Evolutionary conservation across 37 sponge, comb jelly and placozoan species (phyloP), one percentile per base, ranked within the genome.

Genomic region (Dysidea cf. avara): DNA sequence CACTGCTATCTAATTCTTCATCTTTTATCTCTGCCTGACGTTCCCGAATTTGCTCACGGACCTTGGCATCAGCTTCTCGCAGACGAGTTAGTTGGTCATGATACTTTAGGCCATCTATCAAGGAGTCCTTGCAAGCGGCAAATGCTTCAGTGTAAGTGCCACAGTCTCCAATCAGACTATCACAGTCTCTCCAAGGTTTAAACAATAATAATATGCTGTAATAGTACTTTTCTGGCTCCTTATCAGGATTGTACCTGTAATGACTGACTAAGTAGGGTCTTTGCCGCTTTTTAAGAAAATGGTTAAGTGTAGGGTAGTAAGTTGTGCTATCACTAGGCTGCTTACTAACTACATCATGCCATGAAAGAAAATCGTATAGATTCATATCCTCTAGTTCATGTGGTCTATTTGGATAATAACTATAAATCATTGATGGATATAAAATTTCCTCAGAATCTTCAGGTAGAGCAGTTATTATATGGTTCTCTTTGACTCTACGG

Each of bases 161-260:
- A 36, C 46, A 29, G 22, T 50, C 67, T 40, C 7, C 16, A 0
- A 76, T 21, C 22, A 76, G 36, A 49, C 33, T 39, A 14, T 3
- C 2, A 13, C 63, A 72, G 50, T 81, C 46, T 38, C 64, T 28
- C 38, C 71, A 81, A 0, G 81, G 74, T 14, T 72, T 58, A 52
- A 72, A 71, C 53, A 81, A 53, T 0, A 81, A 56, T 25, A 81
- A 11, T 29, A 81, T 26, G 17, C 74, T 63, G 65, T 71, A 81
- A 25, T 53, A 81, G 32, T 72, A 81, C 20, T 71, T 47, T 38
- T 81, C 74, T 40, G 64, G 50, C 55, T 81, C 66, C 32, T 25
- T 48, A 18, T 64, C 78, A 35, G 65, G 65, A 1, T 28, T n/a
- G 39, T 55, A 56, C 13, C 55, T 58, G 49, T 58, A 78, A 37